Conservation (phyloP, 2,113 vertebrate genomes). For the Pao palembangensis region DNA sequence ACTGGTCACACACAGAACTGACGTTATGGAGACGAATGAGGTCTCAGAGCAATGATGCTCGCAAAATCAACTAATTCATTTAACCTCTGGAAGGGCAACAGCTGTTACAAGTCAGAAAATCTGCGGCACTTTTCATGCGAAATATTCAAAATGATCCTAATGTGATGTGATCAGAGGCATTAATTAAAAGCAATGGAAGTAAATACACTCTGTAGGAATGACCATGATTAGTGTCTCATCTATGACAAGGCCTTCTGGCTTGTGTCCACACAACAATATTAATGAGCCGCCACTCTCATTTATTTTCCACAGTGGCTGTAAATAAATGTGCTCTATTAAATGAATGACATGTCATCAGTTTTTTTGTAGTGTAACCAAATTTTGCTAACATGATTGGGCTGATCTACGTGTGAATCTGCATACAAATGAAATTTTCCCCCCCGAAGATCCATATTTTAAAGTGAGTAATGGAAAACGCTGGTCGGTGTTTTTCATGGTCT, state of each 20-base stretch:
- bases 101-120: constrained; percentile 5
- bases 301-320: constrained; percentile 32
- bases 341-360: constrained; percentile 59
- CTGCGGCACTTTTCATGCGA: neutral
- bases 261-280: constrained; percentile 45
- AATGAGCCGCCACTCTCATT: constrained; percentile 61
- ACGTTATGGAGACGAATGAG: constrained; percentile 29
- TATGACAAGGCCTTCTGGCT: constrained; percentile 48
- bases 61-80: constrained; percentile 28
- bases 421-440: constrained; percentile 60
- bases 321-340: constrained; percentile 60
- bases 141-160: constrained; percentile 3
- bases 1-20: constrained; percentile 23
- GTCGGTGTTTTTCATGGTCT: too few relatives aligned
- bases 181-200: constrained; percentile 39
- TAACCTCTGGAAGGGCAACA: constrained; percentile 21
- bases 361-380: constrained; percentile 36
- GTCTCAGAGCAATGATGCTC: constrained; percentile 26
- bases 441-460: constrained; percentile 35
- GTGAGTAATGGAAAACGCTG: neutral
- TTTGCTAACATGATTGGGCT: constrained; percentile 51
- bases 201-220: constrained; percentile 18
- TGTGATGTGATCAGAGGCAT: neutral
- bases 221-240: constrained; percentile 27
- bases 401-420: constrained; percentile 41